phyloP scores from a whole-genome alignment of 2,888 invertebrate species.

The Meganola albula region DNA sequence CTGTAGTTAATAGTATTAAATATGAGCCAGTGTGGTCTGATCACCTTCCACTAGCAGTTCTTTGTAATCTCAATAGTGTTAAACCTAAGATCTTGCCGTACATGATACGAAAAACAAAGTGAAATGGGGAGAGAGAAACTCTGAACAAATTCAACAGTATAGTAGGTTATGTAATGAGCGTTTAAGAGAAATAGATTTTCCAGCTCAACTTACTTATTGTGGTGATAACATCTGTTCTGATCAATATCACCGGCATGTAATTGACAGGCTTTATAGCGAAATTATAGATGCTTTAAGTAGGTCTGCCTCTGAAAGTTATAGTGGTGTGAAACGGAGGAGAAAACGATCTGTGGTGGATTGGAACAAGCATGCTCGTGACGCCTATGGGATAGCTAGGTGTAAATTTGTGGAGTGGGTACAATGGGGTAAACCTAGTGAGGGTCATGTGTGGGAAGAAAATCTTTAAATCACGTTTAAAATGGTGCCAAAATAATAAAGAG shows the following conservation, averaged over 20 bases:
- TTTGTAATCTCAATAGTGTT: slow-evolving; percentile 5
- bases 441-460: slow-evolving; percentile 5
- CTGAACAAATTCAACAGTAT: neutral
- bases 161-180: slow-evolving; percentile 1
- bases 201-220: slow-evolving; percentile 2
- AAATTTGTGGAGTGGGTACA: slow-evolving; percentile 8
- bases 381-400: slow-evolving; percentile 13
- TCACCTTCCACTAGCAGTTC: slow-evolving; percentile 6
- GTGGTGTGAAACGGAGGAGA: neutral
- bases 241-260: neutral
- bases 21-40: slow-evolving; percentile 8
- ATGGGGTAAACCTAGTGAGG: slow-evolving; percentile 2
- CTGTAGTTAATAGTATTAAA: slow-evolving; percentile 4
- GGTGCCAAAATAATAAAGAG: neutral
- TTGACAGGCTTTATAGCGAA: slow-evolving; percentile 1
- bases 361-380: slow-evolving; percentile 16
- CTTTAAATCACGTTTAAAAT: slow-evolving; percentile 6
- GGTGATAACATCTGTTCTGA: slow-evolving; percentile 1
- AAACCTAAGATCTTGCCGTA: slow-evolving; percentile 3
- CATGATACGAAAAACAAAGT: slow-evolving; percentile 2
- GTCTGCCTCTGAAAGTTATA: slow-evolving; percentile 3
- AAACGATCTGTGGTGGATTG: slow-evolving; percentile 8
- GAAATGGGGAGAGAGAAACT: slow-evolving; percentile 1
- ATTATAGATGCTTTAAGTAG: slow-evolving; percentile 1
- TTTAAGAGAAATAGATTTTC: slow-evolving; percentile 3